phyloP scores from a whole-genome alignment of 2,113 vertebrate genomes.

The Clarias magur region DNA sequence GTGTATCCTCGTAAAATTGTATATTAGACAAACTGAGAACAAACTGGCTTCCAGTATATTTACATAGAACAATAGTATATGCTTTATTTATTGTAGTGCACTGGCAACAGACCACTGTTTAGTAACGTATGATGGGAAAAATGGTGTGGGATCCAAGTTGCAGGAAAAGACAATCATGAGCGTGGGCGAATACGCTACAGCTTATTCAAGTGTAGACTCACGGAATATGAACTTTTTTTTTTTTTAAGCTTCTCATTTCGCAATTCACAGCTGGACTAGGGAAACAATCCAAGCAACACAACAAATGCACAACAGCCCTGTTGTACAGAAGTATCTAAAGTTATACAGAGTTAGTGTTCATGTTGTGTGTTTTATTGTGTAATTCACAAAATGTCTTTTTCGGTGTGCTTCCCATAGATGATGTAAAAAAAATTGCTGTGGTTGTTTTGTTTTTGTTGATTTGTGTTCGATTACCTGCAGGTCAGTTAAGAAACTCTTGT shows the following conservation, averaged over 20 bases:
- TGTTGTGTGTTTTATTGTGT: background rate
- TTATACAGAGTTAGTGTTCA: background rate
- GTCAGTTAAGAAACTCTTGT: constrained; percentile 51
- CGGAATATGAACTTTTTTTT: background rate
- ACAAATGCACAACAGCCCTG: background rate
- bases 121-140: background rate
- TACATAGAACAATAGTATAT: background rate
- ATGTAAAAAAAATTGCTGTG: constrained; percentile 6
- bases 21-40: background rate
- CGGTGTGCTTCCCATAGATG: background rate
- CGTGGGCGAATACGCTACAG: background rate
- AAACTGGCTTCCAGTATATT: no score
- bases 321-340: background rate
- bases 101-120: background rate
- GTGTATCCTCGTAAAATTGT: background rate
- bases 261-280: background rate
- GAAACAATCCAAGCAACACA: constrained; percentile 14
- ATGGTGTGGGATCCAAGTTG: background rate
- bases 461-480: constrained; percentile 15
- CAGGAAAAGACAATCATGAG: background rate
- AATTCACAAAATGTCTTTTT: background rate
- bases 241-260: background rate
- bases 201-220: background rate
- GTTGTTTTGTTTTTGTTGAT: constrained; percentile 22
- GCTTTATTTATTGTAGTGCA: background rate